Percentiles rank a stretch among this genome's conserved stretches.
These are phyloP conservation scores for Enoplosus armatus DNA, from an alignment of 2,797 vertebrate genomes.

Conservation along the genomic window DNA sequence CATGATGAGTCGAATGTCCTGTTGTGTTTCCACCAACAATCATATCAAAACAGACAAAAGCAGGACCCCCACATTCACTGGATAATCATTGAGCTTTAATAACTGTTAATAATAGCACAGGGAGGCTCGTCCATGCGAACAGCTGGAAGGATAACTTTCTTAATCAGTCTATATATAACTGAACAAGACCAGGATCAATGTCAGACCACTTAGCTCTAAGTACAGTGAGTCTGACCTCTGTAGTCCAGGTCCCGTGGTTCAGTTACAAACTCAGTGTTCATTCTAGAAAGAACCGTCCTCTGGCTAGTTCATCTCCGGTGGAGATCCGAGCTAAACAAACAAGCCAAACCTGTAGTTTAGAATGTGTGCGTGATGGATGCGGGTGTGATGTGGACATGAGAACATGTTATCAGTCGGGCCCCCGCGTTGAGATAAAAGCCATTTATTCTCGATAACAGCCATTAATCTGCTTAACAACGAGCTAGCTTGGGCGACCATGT, in stretches of 20 bases:
- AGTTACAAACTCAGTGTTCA: no score
- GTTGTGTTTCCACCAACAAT: no score
- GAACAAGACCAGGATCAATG: slow-evolving; percentile 26
- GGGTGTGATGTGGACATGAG: not conserved
- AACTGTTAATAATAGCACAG: not conserved
- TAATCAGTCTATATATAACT: slow-evolving; percentile 62
- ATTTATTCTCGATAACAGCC: not conserved
- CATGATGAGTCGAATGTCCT: no score
- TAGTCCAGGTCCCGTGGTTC: no score
- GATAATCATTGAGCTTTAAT: not conserved
- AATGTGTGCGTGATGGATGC: not conserved
- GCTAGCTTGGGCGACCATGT: not conserved
- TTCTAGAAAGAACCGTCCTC: no score
- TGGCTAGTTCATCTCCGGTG: no score
- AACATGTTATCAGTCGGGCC: slow-evolving; percentile 4
- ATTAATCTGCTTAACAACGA: no score
- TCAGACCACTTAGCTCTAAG: slow-evolving; percentile 24
- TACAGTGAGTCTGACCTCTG: not conserved
- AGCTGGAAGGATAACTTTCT: slow-evolving; percentile 55
- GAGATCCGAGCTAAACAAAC: no score
- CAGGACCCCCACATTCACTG: no score
- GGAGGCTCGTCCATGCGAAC: not conserved
- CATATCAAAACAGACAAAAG: not conserved
- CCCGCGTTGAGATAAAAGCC: not conserved
- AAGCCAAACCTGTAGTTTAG: slow-evolving; percentile 10